Evolutionary conservation across 2,113 vertebrate species (phyloP), one percentile per base, ranked within the genome.

Genomic region (Marmota monax): DNA sequence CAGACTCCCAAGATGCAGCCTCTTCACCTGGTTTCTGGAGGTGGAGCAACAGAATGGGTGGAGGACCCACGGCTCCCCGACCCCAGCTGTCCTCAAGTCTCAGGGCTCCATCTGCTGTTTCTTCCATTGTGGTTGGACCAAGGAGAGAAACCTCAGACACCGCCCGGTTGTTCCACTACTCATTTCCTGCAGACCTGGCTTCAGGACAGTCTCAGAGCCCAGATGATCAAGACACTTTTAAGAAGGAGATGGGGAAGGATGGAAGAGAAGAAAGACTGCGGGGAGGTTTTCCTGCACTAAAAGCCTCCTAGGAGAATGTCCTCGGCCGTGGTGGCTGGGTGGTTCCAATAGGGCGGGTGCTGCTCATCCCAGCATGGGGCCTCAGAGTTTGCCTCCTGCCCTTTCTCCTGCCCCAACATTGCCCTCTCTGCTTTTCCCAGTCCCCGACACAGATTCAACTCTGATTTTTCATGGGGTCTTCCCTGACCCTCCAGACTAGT

Each of bases 1-100:
- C 92, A 96, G 58, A 45, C 76, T 17, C 29, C 95, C 96, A 92
- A 86, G 88, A 74, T 45, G 29, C 29, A 42, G 42, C 4, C n/a
- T 77, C 25, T 85, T 51, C 16, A 1, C 0, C 7, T 0, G 73
- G 10, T 51, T 73, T 95, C 20, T 27, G n/a, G 3, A 72, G 23
- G 37, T 29, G 14, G 32, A 17, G 78, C 37, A 51, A 4, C 12
- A 53, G 80, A 29, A 48, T 32, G 58, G 76, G 72, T 32, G 37
- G 3, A 7, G 79, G 51, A 67, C 79, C 42, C 16, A 0, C 23
- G 56, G 78, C 18, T 22, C 13, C 9, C 61, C 61, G 2, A 39
- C n/a, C 14, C 48, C 27, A 7, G 11, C 69, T 12, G 0, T 9
- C 56, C 58, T 32, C 37, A 2, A 18, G n/a, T 20, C 20, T 0